Conservation (phyloP, 2,888 invertebrate species). For the Orgyia antiqua region DNA sequence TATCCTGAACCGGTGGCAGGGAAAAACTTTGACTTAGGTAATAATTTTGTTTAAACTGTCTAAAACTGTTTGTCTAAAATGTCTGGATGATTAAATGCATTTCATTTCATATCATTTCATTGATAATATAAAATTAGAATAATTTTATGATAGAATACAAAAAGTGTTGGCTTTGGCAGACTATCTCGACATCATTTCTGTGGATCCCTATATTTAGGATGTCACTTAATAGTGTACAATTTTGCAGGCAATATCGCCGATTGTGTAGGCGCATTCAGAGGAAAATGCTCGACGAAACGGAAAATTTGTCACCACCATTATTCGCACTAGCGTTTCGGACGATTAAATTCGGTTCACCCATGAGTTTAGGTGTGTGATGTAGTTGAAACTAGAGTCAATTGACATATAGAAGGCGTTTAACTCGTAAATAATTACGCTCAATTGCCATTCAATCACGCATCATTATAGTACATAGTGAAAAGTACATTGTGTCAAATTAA, state of each 20-base stretch:
- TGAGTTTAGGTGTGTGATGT: conserved; percentile 38
- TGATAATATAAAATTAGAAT: too few species aligned
- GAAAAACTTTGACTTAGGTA: too few species aligned
- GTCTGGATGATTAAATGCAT: too few species aligned
- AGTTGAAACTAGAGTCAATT: conserved; percentile 32
- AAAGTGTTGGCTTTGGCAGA: conserved; percentile 53
- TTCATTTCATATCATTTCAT: too few species aligned
- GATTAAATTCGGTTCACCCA: conserved; percentile 66
- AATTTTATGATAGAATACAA: conserved; percentile 22
- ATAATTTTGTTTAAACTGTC: too few species aligned
- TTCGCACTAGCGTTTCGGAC: conserved; percentile 66
- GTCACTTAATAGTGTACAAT: conserved; percentile 73
- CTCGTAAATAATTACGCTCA: conserved; percentile 9
- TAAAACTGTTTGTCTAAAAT: too few species aligned
- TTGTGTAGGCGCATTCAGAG: conserved; percentile 72
- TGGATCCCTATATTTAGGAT: conserved; percentile 70
- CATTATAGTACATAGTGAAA: conserved; percentile 1
- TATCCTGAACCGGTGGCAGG: too few species aligned
- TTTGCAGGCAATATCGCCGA: conserved; percentile 68
- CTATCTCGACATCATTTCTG: conserved; percentile 52
- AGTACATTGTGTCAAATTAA: background rate
- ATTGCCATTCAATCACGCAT: background rate
- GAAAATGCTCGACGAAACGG: conserved; percentile 71
- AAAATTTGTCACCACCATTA: conserved; percentile 73
- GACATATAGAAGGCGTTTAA: conserved; percentile 19